Percentiles rank a stretch among this genome's conserved stretches.
These are phyloP conservation scores for Halisarca cf. caerulea DNA, from an alignment of 37 sponge, comb jelly and placozoan species.

Conservation along the genomic window DNA sequence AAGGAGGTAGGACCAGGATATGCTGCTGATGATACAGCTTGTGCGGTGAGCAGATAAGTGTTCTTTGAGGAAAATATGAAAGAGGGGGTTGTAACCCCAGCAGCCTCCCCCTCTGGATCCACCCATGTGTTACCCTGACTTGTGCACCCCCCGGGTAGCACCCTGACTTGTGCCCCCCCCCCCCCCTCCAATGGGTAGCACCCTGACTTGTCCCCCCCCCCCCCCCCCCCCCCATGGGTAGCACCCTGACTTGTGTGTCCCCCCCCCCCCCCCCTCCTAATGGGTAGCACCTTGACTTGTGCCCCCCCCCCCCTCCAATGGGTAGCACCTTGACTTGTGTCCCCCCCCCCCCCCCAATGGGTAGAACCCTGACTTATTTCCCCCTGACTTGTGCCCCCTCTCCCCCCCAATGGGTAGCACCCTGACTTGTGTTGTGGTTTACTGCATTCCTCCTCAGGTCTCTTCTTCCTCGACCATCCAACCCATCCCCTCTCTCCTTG, in stretches of 20 bases:
- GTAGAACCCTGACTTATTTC: not conserved
- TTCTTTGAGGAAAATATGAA: too few relatives aligned
- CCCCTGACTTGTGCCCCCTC: not conserved
- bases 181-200: not conserved
- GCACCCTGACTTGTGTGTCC: too few relatives aligned
- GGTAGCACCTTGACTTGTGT: too few relatives aligned
- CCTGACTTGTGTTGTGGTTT: too few relatives aligned
- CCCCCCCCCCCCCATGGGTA: not conserved
- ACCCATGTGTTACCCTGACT: too few relatives aligned
- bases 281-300: not conserved
- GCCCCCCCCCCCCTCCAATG: not conserved
- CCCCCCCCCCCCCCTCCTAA: too few relatives aligned
- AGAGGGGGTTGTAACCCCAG: too few relatives aligned
- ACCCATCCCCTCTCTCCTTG: conserved; percentile 23
- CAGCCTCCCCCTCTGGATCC: too few relatives aligned
- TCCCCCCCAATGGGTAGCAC: not conserved
- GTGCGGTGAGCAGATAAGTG: too few relatives aligned
- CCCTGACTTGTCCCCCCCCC: not conserved
- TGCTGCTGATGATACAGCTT: too few relatives aligned
- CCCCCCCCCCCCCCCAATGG: not conserved
- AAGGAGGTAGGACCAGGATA: too few relatives aligned
- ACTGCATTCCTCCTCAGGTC: too few relatives aligned
- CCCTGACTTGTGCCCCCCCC: not conserved
- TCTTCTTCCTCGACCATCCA: not conserved
- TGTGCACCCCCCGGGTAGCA: not conserved